Evolutionary conservation across 2,797 vertebrate species (phyloP), one percentile per base, ranked within the genome.

Genomic region (Ctenopoma multispine): DNA sequence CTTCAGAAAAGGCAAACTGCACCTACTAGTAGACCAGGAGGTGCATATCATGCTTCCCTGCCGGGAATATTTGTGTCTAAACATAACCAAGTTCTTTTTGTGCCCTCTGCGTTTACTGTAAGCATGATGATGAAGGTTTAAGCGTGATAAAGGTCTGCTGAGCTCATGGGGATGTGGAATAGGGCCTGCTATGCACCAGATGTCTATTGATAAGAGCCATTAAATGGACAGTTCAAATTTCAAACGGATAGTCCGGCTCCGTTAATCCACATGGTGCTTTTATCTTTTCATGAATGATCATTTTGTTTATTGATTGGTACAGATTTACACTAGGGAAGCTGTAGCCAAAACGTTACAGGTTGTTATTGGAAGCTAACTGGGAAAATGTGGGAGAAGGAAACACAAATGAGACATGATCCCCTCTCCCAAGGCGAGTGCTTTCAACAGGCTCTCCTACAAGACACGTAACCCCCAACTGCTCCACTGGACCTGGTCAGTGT

Each of bases 361-460:
- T 48, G 34, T 61, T 63, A 36, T n/a, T 54, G 23, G n/a, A 27
- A 63, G 38, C 55, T 44, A 48, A 79, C 7, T 68, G 15, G 23
- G 43, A 64, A 48, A 72, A 55, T 44, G 20, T 60, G 38, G 15
- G 11, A 13, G 43, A 69, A 13, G 1, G 14, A 12, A 75, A 59
- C 10, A 56, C 54, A 55, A 76, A 77, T 61, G 51, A 80, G 50
- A 72, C 54, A 49, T 50, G 56, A 80, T 53, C 43, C 70, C 13
- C 9, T 12, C 48, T 83, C 65, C 56, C 55, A 62, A 21, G 57
- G 46, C 66, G 58, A 36, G 55, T 46, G 23, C 46, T 70, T 50
- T 77, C 59, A 62, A 21, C 12, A n/a, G 67, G 72, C 73, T 70
- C 70, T 69, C 67, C 49, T 79, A 80, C 70, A 54, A 84, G 69